These are phyloP conservation scores for Eulemur rufifrons DNA, from an alignment of 2,113 vertebrate genomes.

Conservation along the genomic window DNA sequence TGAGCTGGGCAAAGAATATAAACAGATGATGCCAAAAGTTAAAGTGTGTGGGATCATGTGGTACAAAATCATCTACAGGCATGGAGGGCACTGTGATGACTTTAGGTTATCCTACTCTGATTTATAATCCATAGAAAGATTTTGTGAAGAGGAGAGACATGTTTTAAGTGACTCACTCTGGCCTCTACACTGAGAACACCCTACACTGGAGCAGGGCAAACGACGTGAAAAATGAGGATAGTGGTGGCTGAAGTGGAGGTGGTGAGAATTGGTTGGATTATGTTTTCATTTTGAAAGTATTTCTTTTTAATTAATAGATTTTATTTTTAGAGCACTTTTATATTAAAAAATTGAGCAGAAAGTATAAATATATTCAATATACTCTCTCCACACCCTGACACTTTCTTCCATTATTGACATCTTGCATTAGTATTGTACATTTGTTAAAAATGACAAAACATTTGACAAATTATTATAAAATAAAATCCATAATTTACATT, in stretches of 20 bases:
- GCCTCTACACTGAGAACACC: neutral
- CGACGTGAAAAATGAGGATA: neutral
- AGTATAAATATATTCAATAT: neutral
- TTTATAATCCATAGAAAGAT: neutral
- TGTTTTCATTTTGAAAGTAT: neutral
- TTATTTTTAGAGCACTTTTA: neutral
- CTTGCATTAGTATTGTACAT: neutral
- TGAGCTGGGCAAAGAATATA: neutral
- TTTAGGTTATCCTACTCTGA: neutral
- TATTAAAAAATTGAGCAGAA: neutral
- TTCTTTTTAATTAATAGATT: neutral
- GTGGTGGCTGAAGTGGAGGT: accelerated
- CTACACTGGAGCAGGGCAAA: neutral
- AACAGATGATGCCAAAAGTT: neutral
- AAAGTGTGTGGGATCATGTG: neutral
- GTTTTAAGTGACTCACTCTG: neutral
- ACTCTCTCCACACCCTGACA: too few species aligned
- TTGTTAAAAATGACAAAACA: neutral
- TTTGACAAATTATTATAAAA: neutral
- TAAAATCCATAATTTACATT: neutral
- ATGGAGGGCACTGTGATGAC: neutral
- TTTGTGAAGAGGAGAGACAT: neutral
- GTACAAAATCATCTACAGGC: neutral
- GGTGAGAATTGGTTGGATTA: neutral
- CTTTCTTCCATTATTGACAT: neutral